A percentile compares a stretch with the other conserved stretches of the same genome.
phyloP scores from a whole-genome alignment of 2,113 vertebrate species.

The Coracopsis vasa region DNA sequence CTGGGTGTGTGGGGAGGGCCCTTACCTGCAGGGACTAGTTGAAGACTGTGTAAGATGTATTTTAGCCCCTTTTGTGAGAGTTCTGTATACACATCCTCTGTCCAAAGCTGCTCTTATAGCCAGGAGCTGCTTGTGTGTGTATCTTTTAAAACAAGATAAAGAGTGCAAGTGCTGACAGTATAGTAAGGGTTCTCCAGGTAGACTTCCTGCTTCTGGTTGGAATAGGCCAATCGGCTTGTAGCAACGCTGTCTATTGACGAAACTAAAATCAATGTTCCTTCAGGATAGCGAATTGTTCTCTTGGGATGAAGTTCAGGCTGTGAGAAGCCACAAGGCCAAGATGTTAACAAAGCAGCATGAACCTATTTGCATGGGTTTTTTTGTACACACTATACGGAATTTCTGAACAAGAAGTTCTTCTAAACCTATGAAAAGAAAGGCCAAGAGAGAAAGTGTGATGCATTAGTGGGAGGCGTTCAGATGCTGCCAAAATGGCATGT shows the following conservation, averaged over 20 bases:
- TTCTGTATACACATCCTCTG: background rate
- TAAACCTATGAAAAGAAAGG: conserved; percentile 15
- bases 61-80: background rate
- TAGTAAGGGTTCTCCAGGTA: background rate
- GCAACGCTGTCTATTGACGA: background rate
- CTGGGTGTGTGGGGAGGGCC: background rate
- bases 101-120: background rate
- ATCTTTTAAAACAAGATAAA: background rate
- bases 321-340: background rate
- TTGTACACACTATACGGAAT: background rate
- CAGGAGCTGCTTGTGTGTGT: background rate
- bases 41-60: background rate
- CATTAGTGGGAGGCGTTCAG: background rate
- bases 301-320: background rate
- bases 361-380: conserved; percentile 17
- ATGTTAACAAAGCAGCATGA: conserved; percentile 3
- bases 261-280: background rate
- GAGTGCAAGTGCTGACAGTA: background rate
- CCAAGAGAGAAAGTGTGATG: background rate
- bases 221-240: background rate
- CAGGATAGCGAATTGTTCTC: background rate
- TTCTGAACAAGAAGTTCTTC: conserved; percentile 39
- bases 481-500: background rate
- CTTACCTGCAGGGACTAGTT: background rate
- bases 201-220: background rate